Conservation (phyloP, 2,113 vertebrate genomes). For the Tragelaphus buxtoni region DNA sequence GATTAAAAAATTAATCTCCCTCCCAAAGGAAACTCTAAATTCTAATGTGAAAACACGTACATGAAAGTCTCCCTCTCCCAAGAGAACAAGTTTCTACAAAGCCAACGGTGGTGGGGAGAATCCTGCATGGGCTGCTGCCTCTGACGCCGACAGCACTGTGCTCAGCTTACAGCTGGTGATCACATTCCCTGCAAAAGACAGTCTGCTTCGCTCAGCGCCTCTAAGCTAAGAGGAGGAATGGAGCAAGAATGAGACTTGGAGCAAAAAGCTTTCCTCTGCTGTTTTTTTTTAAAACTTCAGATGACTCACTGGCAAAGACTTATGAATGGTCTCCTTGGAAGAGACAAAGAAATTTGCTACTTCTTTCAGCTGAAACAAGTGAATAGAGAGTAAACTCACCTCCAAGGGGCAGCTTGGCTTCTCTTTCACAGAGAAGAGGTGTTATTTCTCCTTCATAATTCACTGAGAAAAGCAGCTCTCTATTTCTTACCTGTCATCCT, state of each 20-base stretch:
- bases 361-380: constrained; percentile 27
- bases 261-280: neutral
- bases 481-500: constrained; percentile 28
- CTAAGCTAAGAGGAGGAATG: neutral
- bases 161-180: neutral
- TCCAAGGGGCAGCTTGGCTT: constrained; percentile 8
- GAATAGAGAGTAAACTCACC: neutral
- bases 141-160: neutral
- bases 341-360: constrained; percentile 2
- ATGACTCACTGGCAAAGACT: constrained; percentile 25
- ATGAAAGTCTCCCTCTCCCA: constrained; percentile 68
- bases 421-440: neutral
- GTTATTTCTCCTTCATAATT: neutral
- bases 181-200: neutral
- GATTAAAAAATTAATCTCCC: constrained; percentile 76
- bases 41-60: constrained; percentile 66
- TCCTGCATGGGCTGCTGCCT: neutral
- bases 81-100: constrained; percentile 70
- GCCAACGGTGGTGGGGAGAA: neutral
- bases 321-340: neutral
- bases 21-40: constrained; percentile 67
- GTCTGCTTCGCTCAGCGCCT: neutral
- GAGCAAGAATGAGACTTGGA: neutral
- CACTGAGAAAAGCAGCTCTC: constrained; percentile 40
- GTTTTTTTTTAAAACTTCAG: neutral